A percentile compares a stretch with the other conserved stretches of the same genome.
Evolutionary conservation across 2,797 vertebrate species (phyloP).

Genomic region (Ptychadena robeensis): DNA sequence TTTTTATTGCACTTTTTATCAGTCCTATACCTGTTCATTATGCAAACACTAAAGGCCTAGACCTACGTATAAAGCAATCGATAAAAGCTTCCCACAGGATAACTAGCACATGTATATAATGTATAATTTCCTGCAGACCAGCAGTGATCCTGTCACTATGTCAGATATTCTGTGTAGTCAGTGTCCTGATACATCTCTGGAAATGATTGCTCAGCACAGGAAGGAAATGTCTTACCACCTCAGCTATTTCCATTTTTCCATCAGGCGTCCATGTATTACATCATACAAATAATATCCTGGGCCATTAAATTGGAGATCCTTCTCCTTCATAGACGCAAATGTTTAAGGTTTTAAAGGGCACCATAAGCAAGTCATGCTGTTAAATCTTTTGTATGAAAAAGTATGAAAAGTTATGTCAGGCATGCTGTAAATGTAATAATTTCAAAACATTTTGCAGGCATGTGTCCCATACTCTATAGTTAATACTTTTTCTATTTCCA

Average conservation of each 20-base stretch:
- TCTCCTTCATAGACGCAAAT: not conserved
- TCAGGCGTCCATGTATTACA: conserved; percentile 12
- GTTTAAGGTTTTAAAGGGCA: not conserved
- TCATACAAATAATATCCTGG: conserved; percentile 15
- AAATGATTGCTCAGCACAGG: conserved; percentile 40
- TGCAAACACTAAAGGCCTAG: no score
- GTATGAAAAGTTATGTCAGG: no score
- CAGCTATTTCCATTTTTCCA: conserved; percentile 32
- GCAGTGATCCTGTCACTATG: not conserved
- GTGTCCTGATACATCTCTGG: conserved; percentile 15
- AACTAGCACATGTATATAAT: not conserved
- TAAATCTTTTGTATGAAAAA: no score
- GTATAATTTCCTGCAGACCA: not conserved
- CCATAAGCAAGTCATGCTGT: no score
- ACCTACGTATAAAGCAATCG: no score
- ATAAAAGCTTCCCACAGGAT: no score
- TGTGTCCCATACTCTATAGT: no score
- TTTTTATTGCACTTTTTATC: no score
- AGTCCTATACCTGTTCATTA: no score
- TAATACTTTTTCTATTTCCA: no score
- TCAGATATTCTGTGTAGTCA: conserved; percentile 3
- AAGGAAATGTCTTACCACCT: conserved; percentile 57
- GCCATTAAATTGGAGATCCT: not conserved
- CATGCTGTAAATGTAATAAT: no score
- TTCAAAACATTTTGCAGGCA: no score